Evolutionary conservation across 30 jellyfish, hydroid and myxozoan genomes (phyloP).

Genomic region (Pseudorhiza aurosa): DNA sequence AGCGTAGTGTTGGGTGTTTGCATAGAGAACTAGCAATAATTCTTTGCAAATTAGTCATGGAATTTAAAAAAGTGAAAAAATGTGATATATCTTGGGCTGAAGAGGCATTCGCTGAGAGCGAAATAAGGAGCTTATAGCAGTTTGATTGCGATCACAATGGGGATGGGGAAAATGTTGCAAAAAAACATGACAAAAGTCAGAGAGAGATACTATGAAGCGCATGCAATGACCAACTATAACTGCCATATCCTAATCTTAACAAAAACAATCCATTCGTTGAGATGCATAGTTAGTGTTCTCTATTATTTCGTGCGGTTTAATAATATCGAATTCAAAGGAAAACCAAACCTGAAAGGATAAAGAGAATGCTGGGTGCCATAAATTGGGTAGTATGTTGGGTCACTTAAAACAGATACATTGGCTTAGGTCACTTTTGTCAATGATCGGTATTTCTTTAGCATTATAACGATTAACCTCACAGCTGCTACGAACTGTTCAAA

Average conservation of each 20-base stretch:
- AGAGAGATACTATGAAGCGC: too few relatives aligned
- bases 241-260: background rate
- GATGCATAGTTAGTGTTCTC: background rate
- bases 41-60: too few relatives aligned
- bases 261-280: background rate
- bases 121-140: too few relatives aligned
- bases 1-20: too few relatives aligned
- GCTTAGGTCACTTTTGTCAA: background rate
- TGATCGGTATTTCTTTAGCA: background rate
- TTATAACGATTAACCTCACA: background rate
- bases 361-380: background rate
- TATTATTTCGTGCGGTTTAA: background rate
- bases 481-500: background rate
- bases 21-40: too few relatives aligned
- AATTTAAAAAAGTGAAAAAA: too few relatives aligned
- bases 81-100: too few relatives aligned
- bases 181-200: too few relatives aligned
- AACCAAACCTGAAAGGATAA: background rate
- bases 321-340: background rate
- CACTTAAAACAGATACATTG: background rate
- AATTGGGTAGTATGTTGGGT: constrained; percentile 10
- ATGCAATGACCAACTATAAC: too few relatives aligned
- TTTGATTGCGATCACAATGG: too few relatives aligned
- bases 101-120: too few relatives aligned
- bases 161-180: too few relatives aligned